phyloP scores from a whole-genome alignment of 2,888 invertebrate genomes.

The Chaetogeoica ovagalla region DNA sequence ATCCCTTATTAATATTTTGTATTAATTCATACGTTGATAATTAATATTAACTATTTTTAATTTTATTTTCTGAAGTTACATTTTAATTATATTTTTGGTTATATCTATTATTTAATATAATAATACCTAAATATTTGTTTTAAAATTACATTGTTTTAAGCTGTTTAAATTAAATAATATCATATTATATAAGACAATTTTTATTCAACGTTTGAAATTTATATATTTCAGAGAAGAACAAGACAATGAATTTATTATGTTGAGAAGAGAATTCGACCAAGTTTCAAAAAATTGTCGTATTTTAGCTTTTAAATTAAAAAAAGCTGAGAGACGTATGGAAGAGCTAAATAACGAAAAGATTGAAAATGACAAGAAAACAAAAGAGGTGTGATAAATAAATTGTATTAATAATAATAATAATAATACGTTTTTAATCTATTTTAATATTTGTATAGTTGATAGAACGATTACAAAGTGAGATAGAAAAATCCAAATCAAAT shows the following conservation, averaged over 20 bases:
- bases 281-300: conserved; percentile 98
- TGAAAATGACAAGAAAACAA: conserved; percentile 71
- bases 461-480: conserved; percentile 70
- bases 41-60: no score
- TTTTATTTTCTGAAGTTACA: no score
- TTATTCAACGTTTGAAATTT: neutral
- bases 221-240: conserved; percentile 80
- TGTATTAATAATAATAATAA: conserved; percentile 57
- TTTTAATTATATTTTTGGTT: no score
- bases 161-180: neutral
- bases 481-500: conserved; percentile 64
- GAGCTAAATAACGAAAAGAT: conserved; percentile 84
- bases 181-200: neutral
- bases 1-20: no score
- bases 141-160: no score
- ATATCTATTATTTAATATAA: no score
- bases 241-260: conserved; percentile 90
- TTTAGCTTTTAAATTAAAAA: conserved; percentile 94
- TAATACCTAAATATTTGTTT: no score
- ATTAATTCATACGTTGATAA: no score
- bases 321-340: conserved; percentile 87
- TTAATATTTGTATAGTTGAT: conserved; percentile 59
- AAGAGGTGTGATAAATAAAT: conserved; percentile 61
- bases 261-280: conserved; percentile 94
- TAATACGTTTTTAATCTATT: conserved; percentile 56